These are phyloP conservation scores for Embiotoca jacksoni DNA, from an alignment of 2,113 vertebrate genomes.

Conservation along the genomic window DNA sequence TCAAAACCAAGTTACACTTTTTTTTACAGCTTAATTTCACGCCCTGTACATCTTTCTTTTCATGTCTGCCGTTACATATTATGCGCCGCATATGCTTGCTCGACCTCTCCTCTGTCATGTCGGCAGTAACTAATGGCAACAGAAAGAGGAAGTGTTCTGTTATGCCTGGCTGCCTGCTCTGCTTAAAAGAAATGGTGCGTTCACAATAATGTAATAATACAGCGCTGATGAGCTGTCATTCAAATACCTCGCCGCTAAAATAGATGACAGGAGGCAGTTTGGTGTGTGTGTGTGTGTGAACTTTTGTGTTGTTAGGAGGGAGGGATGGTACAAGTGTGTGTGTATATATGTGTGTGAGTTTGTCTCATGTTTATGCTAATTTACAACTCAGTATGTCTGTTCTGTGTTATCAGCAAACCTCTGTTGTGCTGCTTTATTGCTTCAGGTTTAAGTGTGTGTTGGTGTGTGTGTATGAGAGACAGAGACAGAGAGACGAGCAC, in stretches of 20 bases:
- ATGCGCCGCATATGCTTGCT: neutral
- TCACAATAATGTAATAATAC: conserved; percentile 45
- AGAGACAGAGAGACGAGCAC: too few relatives aligned
- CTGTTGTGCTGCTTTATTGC: conserved; percentile 29
- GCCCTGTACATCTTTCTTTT: neutral
- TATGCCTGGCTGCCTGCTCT: conserved; percentile 40
- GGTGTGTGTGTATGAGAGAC: conserved; percentile 1
- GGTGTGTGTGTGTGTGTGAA: neutral
- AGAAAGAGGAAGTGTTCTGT: conserved; percentile 37
- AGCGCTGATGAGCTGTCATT: conserved; percentile 60
- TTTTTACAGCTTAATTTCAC: neutral
- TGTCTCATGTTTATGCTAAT: conserved; percentile 45
- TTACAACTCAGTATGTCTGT: conserved; percentile 1
- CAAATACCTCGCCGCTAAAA: conserved; percentile 19
- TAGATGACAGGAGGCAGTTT: conserved; percentile 10
- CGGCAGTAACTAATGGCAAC: conserved; percentile 31
- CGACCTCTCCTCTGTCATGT: conserved; percentile 14
- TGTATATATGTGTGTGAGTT: neutral
- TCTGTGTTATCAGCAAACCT: conserved; percentile 43
- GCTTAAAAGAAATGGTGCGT: conserved; percentile 42
- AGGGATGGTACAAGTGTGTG: neutral
- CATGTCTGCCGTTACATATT: conserved; percentile 2
- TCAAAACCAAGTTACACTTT: neutral
- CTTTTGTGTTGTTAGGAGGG: neutral
- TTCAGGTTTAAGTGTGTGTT: neutral